phyloP scores from a whole-genome alignment of 2,797 vertebrate species.

The Enteromius fasciolatus region DNA sequence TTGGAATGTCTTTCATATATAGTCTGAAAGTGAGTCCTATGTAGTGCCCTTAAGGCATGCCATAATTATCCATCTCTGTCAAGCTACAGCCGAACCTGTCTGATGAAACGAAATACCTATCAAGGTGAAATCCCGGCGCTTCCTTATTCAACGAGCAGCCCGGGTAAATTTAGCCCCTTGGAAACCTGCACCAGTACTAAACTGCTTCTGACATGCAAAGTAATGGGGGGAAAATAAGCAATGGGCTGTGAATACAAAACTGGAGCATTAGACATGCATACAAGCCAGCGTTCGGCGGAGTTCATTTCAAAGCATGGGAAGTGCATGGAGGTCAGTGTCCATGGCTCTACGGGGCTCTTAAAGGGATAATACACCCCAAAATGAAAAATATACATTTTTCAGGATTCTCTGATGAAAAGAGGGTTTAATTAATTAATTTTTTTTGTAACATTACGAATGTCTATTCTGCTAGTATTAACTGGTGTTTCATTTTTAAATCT shows the following conservation, averaged over 20 bases:
- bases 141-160: slow-evolving; percentile 29
- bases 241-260: slow-evolving; percentile 42
- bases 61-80: slow-evolving; percentile 52
- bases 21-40: slow-evolving; percentile 33
- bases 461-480: neutral
- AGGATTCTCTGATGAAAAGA: neutral
- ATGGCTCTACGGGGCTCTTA: neutral
- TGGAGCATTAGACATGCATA: slow-evolving; percentile 15
- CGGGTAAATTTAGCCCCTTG: slow-evolving; percentile 37
- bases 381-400: neutral
- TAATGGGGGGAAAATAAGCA: slow-evolving; percentile 42
- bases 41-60: slow-evolving; percentile 37
- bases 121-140: slow-evolving; percentile 50
- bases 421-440: neutral
- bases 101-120: slow-evolving; percentile 55
- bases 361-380: neutral
- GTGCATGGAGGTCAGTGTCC: slow-evolving; percentile 12
- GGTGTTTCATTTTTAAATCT: neutral
- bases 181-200: slow-evolving; percentile 34
- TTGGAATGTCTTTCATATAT: slow-evolving; percentile 42
- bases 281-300: neutral
- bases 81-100: slow-evolving; percentile 33
- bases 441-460: neutral
- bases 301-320: slow-evolving; percentile 2
- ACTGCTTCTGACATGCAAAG: slow-evolving; percentile 49